Percentiles rank a stretch among this genome's conserved stretches.
phyloP scores from a whole-genome alignment of 2,113 vertebrate genomes.

The Vidua macroura region DNA sequence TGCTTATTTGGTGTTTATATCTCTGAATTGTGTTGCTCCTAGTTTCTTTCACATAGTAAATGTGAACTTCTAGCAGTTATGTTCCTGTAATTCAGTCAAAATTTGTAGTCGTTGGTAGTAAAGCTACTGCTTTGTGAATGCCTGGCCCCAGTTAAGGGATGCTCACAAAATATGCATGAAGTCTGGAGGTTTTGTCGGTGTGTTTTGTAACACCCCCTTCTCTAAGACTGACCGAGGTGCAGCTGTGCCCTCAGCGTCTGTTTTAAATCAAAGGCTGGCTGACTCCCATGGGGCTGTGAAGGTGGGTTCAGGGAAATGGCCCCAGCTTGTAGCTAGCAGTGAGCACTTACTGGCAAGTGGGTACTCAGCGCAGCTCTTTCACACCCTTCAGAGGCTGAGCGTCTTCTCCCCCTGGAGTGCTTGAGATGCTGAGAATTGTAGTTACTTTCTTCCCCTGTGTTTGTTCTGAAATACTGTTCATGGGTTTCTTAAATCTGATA shows the following conservation, averaged over 20 bases:
- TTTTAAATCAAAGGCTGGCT: neutral
- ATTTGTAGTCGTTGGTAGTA: neutral
- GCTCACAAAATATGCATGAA: neutral
- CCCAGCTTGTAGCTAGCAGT: neutral
- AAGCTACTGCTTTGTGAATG: neutral
- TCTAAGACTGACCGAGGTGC: neutral
- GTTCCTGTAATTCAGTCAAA: neutral
- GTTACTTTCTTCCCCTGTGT: neutral
- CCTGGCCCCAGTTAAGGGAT: neutral
- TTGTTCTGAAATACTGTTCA: neutral
- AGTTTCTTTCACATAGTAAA: neutral
- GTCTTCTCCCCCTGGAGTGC: neutral
- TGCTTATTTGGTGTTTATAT: neutral
- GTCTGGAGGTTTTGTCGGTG: neutral
- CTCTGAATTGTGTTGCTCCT: neutral
- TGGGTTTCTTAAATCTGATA: neutral
- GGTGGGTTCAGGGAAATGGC: neutral
- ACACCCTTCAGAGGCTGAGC: neutral
- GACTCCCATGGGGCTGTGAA: neutral
- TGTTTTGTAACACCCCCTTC: neutral
- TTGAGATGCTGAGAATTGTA: neutral
- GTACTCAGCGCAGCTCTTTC: neutral
- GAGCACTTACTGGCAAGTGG: neutral
- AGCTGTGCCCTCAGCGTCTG: neutral
- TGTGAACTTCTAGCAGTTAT: fast-evolving